These are phyloP conservation scores for Stictonetta naevosa DNA, from an alignment of 2,113 vertebrate genomes.

Conservation along the genomic window DNA sequence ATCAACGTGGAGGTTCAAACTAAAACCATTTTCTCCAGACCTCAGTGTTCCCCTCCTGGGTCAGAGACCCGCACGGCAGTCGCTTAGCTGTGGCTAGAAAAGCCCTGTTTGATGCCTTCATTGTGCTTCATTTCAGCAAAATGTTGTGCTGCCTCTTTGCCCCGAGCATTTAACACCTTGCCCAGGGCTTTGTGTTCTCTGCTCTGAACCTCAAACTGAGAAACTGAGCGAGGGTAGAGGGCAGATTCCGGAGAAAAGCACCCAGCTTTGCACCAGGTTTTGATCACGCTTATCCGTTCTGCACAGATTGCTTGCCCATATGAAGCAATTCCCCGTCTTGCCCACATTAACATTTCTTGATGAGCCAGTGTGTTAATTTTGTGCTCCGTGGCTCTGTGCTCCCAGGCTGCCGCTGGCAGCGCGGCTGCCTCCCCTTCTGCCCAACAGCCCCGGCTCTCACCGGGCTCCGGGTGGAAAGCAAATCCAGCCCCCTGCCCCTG, in stretches of 20 bases:
- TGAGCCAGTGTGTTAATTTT: conserved; percentile 79
- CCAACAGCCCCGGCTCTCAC: conserved; percentile 57
- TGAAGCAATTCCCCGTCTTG: conserved; percentile 79
- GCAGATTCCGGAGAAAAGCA: conserved; percentile 2
- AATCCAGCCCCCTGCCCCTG: neutral
- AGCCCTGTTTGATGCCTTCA: neutral
- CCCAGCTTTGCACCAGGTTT: conserved; percentile 43
- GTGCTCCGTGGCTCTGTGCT: conserved; percentile 81
- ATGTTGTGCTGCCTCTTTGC: neutral
- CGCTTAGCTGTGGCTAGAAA: neutral
- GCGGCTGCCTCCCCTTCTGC: conserved; percentile 79
- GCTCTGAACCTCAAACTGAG: conserved; percentile 10
- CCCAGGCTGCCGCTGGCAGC: conserved; percentile 76
- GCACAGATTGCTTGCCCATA: conserved; percentile 70
- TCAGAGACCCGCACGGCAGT: neutral
- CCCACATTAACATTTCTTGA: conserved; percentile 69
- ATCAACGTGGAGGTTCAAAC: neutral
- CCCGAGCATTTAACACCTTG: conserved; percentile 26
- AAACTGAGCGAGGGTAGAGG: conserved; percentile 13
- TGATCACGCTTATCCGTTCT: neutral
- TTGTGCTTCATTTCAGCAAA: neutral
- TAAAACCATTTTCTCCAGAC: neutral
- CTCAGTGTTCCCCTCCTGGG: neutral
- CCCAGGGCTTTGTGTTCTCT: neutral
- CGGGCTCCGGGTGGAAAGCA: neutral